phyloP scores from a whole-genome alignment of 2,113 vertebrate genomes.

The Ranitomeya variabilis region DNA sequence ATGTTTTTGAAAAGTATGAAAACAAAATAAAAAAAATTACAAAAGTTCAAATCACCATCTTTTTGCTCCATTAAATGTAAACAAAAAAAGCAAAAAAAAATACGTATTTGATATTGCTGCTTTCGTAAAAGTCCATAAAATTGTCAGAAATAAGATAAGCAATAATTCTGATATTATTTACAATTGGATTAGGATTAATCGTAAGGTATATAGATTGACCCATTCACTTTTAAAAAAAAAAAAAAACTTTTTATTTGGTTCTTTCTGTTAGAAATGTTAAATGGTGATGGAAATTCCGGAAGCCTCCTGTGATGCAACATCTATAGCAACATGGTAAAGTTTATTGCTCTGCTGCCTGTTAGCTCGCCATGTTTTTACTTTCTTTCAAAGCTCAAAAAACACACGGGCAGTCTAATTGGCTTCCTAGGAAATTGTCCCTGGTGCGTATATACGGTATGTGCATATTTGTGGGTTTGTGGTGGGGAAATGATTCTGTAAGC shows the following conservation, averaged over 20 bases:
- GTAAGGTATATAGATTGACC: background rate
- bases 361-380: background rate
- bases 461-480: slow-evolving; percentile 19
- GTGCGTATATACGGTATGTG: background rate
- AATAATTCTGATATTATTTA: too few species aligned
- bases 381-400: background rate
- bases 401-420: background rate
- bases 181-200: background rate
- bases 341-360: background rate
- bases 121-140: background rate
- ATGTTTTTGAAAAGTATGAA: too few species aligned
- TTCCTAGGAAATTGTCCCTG: slow-evolving; percentile 15
- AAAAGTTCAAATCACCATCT: too few species aligned
- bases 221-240: too few species aligned
- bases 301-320: background rate
- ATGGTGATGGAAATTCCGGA: background rate
- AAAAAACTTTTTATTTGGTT: background rate
- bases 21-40: too few species aligned
- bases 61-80: too few species aligned
- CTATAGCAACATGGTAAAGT: background rate
- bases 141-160: background rate
- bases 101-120: too few species aligned
- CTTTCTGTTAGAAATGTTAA: background rate
- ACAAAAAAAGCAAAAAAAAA: too few species aligned
- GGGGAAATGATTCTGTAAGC: slow-evolving; percentile 17